Evolutionary conservation across 92 coral and sea anemone genomes (phyloP).

Genomic region (Porites cylindrica): DNA sequence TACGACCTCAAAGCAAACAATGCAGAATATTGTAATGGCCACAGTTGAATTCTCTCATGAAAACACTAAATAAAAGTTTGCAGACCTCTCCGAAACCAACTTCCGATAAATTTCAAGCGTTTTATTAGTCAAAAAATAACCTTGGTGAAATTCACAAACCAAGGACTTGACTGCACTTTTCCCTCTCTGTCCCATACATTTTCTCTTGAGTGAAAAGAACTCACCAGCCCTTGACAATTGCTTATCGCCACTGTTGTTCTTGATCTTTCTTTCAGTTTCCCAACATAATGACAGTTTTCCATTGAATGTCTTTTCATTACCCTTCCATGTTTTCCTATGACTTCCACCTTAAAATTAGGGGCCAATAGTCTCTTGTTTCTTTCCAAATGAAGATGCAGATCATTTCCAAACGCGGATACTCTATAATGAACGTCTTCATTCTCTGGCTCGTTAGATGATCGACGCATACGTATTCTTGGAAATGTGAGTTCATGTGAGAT

Average conservation of each 20-base stretch:
- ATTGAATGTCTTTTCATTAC: slow-evolving; percentile 85
- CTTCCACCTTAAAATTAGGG: slow-evolving; percentile 87
- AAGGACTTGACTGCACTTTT: too few species aligned
- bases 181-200: not conserved
- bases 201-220: slow-evolving; percentile 11
- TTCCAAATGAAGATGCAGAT: slow-evolving; percentile 84
- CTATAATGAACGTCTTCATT: slow-evolving; percentile 83
- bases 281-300: slow-evolving; percentile 93
- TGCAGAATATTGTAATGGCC: too few species aligned
- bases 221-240: slow-evolving; percentile 92
- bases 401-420: slow-evolving; percentile 87
- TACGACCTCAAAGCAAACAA: too few species aligned
- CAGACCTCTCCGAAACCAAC: too few species aligned
- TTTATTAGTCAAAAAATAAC: too few species aligned
- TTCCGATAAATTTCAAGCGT: too few species aligned
- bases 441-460: slow-evolving; percentile 46
- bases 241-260: slow-evolving; percentile 89
- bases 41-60: too few species aligned
- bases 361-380: slow-evolving; percentile 87
- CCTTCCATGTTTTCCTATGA: slow-evolving; percentile 84
- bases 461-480: slow-evolving; percentile 86
- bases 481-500: slow-evolving; percentile 85
- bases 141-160: too few species aligned
- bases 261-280: slow-evolving; percentile 73
- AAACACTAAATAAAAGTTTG: too few species aligned